Evolutionary conservation across 37 sponge, comb jelly and placozoan species (phyloP), one percentile per base, ranked within the genome.

Genomic region (Lycopodina hypogea): DNA sequence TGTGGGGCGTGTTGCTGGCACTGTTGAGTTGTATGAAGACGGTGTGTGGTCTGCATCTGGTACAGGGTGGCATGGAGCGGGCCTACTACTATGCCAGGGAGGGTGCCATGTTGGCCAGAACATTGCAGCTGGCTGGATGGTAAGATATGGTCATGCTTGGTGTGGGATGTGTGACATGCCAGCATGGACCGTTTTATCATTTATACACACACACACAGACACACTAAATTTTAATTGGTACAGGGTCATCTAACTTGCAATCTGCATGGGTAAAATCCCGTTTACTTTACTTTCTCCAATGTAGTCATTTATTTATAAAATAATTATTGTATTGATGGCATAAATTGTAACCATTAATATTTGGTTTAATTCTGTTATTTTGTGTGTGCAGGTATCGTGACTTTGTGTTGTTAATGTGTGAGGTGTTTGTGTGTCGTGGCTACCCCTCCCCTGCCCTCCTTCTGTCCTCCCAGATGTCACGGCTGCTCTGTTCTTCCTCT

Each of bases 51-150:
- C 34, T 84, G 36, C 33, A 78, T 63, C 39, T 69, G 11, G 11
- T 22, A 1, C 78, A 78, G 72, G 85, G 79, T 0, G 35, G 15
- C 18, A n/a, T 84, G 63, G 57, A 52, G 39, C 55, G 76, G 76
- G 81, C 82, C 0, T 23, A 61, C 67, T 57, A 69, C 67, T 81
- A 87, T 60, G 75, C 76, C 69, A 80, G 71, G 67, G 87, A 87
- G 28, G 87, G 87, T 0, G 70, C 63, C 30, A 69, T 68, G 68
- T 55, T 87, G 60, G 76, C 87, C 68, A 80, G 59, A 53, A 58
- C 32, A 42, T 14, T 81, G 29, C 62, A 38, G 42, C 80, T 87
- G 15, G 48, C 22, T 28, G 77, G 72, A 32, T 81, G 87, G 87
- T 87, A 37, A 59, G 34, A 30, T 32, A 14, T n/a, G n/a, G n/a